Evolutionary conservation across 2,888 invertebrate genomes (phyloP), one percentile per base, ranked within the genome.

Genomic region (Tyria jacobaeae): DNA sequence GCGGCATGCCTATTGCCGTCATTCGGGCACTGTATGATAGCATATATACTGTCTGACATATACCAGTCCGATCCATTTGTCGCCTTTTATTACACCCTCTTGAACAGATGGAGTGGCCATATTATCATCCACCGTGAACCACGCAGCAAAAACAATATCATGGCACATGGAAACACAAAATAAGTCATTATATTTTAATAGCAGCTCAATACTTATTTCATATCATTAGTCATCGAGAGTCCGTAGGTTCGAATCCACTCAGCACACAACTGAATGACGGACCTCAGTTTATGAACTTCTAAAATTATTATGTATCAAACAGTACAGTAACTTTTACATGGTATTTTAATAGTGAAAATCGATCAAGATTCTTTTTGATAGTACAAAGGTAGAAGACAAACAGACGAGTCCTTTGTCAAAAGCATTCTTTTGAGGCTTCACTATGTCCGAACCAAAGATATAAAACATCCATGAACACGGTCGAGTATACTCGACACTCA

Each of bases 401-500:
- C 25, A 14, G 15, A 53, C 55, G 2, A 25, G 48, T 48, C n/a
- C 39, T 41, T 25, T 35, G 53, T 62, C 50, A 53, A 39, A 31
- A 59, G 41, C 51, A 56, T 70, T 63, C 60, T 62, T 65, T 55
- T 24, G 10, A 60, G 37, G 54, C 25, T 48, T n/a, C 57, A 57
- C 58, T 64, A 56, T 61, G 54, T 60, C 57, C 49, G 41, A 60
- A 54, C 54, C 61, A 54, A 66, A 62, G 57, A 58, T 57, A 68
- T 68, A 66, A 49, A 63, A 55, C 55, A 55, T 44, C 34, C 55
- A 39, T 53, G 53, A 53, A 60, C 55, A 48, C 64, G 24, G 41
- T 57, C 37, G 62, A 67, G 65, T 39, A 69, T 64, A 61, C 75
- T 70, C 64, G n/a, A 68, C 70, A 55, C 64, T 44, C 44, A 67